Conservation (phyloP, 2,113 vertebrate species). For the Felis chaus region DNA sequence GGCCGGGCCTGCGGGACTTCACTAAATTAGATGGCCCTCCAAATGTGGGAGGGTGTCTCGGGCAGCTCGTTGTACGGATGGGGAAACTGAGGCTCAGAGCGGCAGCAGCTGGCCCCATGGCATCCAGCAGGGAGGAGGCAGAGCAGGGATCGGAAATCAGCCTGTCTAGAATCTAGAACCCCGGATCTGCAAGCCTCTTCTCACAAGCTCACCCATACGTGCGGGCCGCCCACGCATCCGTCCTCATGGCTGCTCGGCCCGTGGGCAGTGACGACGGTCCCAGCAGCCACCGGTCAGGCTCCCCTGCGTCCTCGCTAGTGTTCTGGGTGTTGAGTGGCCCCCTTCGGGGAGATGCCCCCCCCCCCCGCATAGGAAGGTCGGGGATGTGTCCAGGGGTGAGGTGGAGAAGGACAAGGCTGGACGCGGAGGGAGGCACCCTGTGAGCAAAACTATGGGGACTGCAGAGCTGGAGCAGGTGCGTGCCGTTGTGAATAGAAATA, state of each 20-base stretch:
- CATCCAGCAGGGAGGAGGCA: background rate
- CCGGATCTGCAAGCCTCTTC: background rate
- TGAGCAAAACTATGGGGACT: rapidly evolving
- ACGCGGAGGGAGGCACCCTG: background rate
- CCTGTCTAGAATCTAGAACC: background rate
- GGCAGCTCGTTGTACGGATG: background rate
- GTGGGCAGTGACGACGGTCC: rapidly evolving
- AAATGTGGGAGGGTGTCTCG: no score
- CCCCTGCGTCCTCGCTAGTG: background rate
- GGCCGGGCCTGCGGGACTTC: background rate
- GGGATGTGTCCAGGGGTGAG: background rate
- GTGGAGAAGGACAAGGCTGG: background rate
- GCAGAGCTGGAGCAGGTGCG: no score
- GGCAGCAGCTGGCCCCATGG: background rate
- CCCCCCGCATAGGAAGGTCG: background rate
- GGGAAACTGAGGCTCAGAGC: background rate
- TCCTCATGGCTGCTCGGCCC: rapidly evolving
- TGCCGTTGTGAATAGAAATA: background rate
- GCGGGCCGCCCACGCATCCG: no score
- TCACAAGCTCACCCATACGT: background rate
- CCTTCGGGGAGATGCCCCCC: no score
- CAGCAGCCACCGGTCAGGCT: rapidly evolving
- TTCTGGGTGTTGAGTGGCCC: background rate
- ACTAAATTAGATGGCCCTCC: background rate
- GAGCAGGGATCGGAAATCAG: background rate